A percentile compares a stretch with the other conserved stretches of the same genome.
Evolutionary conservation across 2,113 vertebrate species (phyloP).

Genomic region (Anguilla japonica): DNA sequence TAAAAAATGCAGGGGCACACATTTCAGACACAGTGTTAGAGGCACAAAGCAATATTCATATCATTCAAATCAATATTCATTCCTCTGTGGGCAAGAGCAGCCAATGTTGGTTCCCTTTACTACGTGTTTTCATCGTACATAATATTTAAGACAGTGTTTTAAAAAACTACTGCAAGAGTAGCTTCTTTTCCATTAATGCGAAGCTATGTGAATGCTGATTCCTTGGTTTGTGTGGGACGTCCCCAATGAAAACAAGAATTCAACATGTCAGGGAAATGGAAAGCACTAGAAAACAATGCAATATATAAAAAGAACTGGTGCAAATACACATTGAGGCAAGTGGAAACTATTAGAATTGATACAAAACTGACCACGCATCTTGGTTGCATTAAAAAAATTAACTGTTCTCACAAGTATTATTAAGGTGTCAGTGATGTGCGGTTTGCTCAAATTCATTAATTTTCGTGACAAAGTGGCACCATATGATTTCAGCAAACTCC

Average conservation of each 20-base stretch:
- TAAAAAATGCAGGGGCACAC: constrained; percentile 5
- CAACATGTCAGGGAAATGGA: neutral
- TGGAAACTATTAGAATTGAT: neutral
- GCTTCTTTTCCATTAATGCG: neutral
- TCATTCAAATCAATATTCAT: neutral
- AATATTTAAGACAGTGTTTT: neutral
- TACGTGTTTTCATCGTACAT: neutral
- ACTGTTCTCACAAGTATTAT: neutral
- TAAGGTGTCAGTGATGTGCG: neutral
- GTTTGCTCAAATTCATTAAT: neutral
- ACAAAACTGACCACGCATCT: neutral
- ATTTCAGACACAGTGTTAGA: constrained; percentile 17
- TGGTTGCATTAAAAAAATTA: neutral
- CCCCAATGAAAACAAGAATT: neutral
- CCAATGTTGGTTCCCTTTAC: neutral
- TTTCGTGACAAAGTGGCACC: neutral
- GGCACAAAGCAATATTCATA: constrained; percentile 9
- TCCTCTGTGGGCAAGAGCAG: neutral
- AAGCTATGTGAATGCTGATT: neutral
- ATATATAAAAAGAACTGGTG: neutral
- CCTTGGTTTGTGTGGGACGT: neutral
- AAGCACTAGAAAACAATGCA: neutral
- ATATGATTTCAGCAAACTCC: too few species aligned
- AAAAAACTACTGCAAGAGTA: neutral
- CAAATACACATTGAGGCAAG: neutral